Conservation (phyloP, 64 coral and sea anemone genomes). For the Acropora tenuis region DNA sequence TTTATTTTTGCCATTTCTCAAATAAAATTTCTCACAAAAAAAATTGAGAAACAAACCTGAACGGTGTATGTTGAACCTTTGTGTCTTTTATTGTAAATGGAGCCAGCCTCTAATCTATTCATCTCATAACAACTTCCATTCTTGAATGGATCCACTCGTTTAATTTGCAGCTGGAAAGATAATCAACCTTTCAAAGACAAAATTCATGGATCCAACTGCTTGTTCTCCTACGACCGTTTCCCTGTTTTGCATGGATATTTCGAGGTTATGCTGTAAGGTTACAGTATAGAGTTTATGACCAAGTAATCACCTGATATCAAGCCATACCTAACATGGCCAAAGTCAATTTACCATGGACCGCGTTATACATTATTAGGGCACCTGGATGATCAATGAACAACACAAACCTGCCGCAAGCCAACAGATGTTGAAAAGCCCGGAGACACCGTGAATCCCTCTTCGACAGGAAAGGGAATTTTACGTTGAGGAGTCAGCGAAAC, state of each 20-base stretch:
- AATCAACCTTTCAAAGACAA: background rate
- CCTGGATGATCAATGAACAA: background rate
- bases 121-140: slow-evolving; percentile 43
- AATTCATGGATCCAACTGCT: background rate
- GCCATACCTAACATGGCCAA: no score
- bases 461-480: slow-evolving; percentile 80
- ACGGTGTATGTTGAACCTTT: slow-evolving; percentile 59
- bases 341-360: no score
- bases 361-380: background rate
- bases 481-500: slow-evolving; percentile 70
- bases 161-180: slow-evolving; percentile 21
- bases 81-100: slow-evolving; percentile 25
- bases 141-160: slow-evolving; percentile 60
- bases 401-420: slow-evolving; percentile 68
- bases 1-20: no score
- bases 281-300: no score
- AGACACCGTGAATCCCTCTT: slow-evolving; percentile 77
- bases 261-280: background rate
- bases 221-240: background rate
- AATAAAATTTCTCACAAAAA: background rate
- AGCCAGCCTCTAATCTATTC: background rate
- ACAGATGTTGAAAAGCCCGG: slow-evolving; percentile 81
- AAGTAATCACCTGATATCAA: no score
- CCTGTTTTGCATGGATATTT: background rate
- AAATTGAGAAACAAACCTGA: slow-evolving; percentile 22